Conservation (phyloP, 2,113 vertebrate species). For the Leucoraja erinaceus region DNA sequence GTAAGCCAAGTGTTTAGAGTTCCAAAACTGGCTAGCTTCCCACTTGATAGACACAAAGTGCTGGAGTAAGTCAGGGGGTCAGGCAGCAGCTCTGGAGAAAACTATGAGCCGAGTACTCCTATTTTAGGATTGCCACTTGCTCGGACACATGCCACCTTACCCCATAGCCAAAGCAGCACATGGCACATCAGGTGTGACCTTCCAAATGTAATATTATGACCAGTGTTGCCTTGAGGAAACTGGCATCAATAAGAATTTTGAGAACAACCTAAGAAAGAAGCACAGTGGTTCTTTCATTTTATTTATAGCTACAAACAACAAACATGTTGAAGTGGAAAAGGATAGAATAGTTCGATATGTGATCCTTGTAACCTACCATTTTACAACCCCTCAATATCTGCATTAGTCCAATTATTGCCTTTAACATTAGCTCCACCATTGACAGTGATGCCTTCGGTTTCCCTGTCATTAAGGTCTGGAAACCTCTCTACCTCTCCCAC, state of each 20-base stretch:
- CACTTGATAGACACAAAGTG: background rate
- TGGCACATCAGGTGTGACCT: background rate
- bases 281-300: background rate
- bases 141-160: background rate
- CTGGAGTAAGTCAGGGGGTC: too few relatives aligned
- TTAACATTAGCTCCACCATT: background rate
- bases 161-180: background rate
- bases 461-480: background rate
- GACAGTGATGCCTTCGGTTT: background rate
- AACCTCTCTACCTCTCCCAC: background rate
- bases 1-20: background rate
- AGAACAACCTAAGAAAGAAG: background rate
- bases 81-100: too few relatives aligned
- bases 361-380: background rate
- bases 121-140: background rate
- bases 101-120: too few relatives aligned
- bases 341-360: too few relatives aligned
- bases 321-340: background rate
- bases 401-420: background rate
- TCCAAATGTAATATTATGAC: background rate
- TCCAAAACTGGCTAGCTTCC: background rate
- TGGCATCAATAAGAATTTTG: background rate
- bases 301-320: background rate
- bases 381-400: background rate
- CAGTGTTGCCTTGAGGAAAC: background rate